Conservation (phyloP, 1,140 invertebrate species). For the Lutraria rhynchaena region DNA sequence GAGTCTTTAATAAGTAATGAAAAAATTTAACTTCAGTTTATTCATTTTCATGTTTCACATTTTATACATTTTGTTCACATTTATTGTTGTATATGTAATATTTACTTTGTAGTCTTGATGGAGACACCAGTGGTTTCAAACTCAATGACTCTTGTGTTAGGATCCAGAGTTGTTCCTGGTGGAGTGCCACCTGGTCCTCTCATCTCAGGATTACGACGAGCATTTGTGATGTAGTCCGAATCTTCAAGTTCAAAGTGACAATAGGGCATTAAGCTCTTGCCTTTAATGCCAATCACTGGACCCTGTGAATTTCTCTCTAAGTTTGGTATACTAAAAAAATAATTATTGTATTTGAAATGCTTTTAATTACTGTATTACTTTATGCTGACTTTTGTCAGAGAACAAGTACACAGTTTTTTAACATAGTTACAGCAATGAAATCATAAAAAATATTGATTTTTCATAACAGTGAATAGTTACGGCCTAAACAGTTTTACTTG, state of each 20-base stretch:
- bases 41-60: too few species aligned
- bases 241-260: slow-evolving; percentile 83
- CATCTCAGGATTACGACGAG: slow-evolving; percentile 79
- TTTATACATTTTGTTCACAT: too few species aligned
- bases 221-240: slow-evolving; percentile 81
- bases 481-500: too few species aligned
- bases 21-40: too few species aligned
- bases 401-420: too few species aligned
- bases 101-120: slow-evolving; percentile 74
- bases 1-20: too few species aligned
- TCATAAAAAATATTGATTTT: too few species aligned
- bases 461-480: too few species aligned
- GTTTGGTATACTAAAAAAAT: slow-evolving; percentile 80
- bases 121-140: slow-evolving; percentile 79
- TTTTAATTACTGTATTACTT: too few species aligned
- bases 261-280: slow-evolving; percentile 80
- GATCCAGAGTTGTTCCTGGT: slow-evolving; percentile 80
- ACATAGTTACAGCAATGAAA: too few species aligned
- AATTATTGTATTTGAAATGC: too few species aligned
- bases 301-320: slow-evolving; percentile 76
- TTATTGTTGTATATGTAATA: slow-evolving; percentile 5
- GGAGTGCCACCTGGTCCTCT: slow-evolving; percentile 78
- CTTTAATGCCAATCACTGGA: slow-evolving; percentile 78
- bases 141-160: slow-evolving; percentile 81
- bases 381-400: too few species aligned